phyloP scores from a whole-genome alignment of 2,888 invertebrate genomes.

The Xestoiulus laeticollis region DNA sequence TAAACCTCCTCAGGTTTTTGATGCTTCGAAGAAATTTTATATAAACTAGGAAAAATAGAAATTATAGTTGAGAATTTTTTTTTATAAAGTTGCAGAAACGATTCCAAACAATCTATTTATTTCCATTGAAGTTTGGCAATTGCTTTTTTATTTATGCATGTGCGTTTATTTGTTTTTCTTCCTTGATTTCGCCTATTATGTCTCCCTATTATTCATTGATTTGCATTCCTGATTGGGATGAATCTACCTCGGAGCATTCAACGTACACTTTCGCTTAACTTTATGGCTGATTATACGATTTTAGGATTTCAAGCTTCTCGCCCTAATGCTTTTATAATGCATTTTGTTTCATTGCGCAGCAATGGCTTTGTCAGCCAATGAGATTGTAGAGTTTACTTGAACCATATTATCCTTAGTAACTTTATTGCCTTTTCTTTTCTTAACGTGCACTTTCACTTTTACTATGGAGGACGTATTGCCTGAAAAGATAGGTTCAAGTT shows the following conservation, averaged over 20 bases:
- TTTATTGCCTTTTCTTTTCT: conserved; percentile 41
- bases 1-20: neutral
- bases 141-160: neutral
- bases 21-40: neutral
- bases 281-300: conserved; percentile 41
- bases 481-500: conserved; percentile 30
- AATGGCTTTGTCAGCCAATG: neutral
- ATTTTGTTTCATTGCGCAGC: conserved; percentile 35
- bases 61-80: neutral
- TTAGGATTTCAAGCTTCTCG: conserved; percentile 12
- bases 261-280: conserved; percentile 12
- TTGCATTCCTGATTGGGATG: conserved; percentile 41
- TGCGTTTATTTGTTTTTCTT: neutral
- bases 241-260: conserved; percentile 33
- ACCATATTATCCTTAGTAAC: conserved; percentile 31
- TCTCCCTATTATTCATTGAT: conserved; percentile 8
- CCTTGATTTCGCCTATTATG: neutral
- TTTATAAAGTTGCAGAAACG: neutral
- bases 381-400: neutral
- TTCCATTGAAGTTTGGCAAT: neutral
- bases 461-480: conserved; percentile 10
- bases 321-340: conserved; percentile 33
- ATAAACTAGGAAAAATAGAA: neutral
- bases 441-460: conserved; percentile 39
- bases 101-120: neutral